Evolutionary conservation across 1,140 invertebrate species (phyloP), one percentile per base, ranked within the genome.

Genomic region (Samia ricini): DNA sequence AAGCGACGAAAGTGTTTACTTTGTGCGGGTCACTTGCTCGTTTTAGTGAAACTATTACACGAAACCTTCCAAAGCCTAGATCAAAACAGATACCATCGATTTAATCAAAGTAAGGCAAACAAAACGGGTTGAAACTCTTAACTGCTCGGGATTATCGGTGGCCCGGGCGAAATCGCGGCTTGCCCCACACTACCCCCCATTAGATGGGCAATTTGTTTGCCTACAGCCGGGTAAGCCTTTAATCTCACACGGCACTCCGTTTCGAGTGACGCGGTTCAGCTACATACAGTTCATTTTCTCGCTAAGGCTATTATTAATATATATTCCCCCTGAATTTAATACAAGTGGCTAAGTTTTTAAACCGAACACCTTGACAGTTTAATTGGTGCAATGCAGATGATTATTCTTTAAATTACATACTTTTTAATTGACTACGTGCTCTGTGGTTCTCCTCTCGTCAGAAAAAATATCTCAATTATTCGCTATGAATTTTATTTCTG

Each of bases 161-260:
- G 66, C 26, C 42, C 48, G 63, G 60, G 18, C 21, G 22, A 55
- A 59, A 60, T 61, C 62, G 69, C 56, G 61, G 69, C 57, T 26
- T 49, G 51, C 50, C 56, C 68, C 56, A 54, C 65, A 63, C 67
- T 64, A 66, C 65, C 63, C 60, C 51, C 70, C 68, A 76, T 76
- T 76, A 76, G 70, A 70, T 61, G 67, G 66, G 64, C 74, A 73
- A 76, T 76, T 76, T 76, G 71, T 76, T 76, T 71, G 68, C 63
- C 64, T 67, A 70, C 65, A 68, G 66, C 61, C 61, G 66, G 48
- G 52, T 66, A 68, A 76, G 68, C 73, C 71, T 71, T 76, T 76
- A 73, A 76, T 76, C 73, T 71, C 60, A 60, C 60, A 60, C 61
- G 60, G 63, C 64, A 73, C 70, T 71, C 61, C 42, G 59, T 61